A percentile compares a stretch with the other conserved stretches of the same genome.
These are phyloP conservation scores for Urocynchramus pylzowi DNA, from an alignment of 2,113 vertebrate genomes.

Conservation along the genomic window DNA sequence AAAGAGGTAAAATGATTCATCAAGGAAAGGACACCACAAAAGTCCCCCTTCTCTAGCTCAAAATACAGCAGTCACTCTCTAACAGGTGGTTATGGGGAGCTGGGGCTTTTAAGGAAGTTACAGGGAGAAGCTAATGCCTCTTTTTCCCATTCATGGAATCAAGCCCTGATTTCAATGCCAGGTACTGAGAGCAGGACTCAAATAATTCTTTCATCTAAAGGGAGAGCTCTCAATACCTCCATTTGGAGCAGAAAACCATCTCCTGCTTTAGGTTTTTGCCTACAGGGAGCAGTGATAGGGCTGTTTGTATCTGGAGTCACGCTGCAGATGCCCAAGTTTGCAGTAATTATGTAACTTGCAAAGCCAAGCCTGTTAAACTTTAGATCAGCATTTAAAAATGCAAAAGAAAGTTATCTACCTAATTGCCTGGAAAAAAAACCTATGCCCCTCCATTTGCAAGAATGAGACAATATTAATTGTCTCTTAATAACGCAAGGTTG, in stretches of 20 bases:
- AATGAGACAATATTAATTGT: conserved; percentile 47
- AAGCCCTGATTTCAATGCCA: not conserved
- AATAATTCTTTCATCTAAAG: not conserved
- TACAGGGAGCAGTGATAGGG: not conserved
- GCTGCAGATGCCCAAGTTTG: not conserved
- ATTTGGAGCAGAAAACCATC: not conserved
- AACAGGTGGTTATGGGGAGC: not conserved
- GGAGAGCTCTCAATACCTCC: not conserved
- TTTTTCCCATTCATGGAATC: not conserved
- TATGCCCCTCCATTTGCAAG: not conserved
- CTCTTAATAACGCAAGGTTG: not conserved
- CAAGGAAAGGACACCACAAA: not conserved
- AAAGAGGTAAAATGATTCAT: not conserved
- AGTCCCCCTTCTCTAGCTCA: not conserved
- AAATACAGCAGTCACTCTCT: not conserved
- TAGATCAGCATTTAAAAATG: conserved; percentile 11
- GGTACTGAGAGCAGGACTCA: not conserved
- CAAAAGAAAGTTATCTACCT: conserved; percentile 31
- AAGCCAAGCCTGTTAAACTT: conserved; percentile 29
- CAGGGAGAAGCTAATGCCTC: not conserved
- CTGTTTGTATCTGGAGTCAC: not conserved
- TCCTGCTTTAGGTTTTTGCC: not conserved
- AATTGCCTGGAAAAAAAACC: conserved; percentile 19
- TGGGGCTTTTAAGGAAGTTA: not conserved
- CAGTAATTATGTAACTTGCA: conserved; percentile 10